Evolutionary conservation across 1,140 invertebrate species (phyloP), one percentile per base, ranked within the genome.

Genomic region (Drosophila malerkotliana): DNA sequence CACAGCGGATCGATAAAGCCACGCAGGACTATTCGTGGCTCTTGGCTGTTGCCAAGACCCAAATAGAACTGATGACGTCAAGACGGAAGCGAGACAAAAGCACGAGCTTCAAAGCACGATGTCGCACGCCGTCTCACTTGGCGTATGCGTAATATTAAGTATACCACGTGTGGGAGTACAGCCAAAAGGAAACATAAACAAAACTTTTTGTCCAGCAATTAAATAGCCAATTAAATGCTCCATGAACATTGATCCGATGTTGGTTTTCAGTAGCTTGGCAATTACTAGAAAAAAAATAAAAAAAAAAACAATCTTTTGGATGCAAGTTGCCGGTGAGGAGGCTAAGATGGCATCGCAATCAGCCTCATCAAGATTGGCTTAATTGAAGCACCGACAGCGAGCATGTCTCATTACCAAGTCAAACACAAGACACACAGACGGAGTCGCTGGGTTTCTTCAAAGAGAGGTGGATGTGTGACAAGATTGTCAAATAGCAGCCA

Each of bases 11-110:
- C 83, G 83, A 87, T 87, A 79, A 59, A 78, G 66, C 68, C 56
- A 79, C 59, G 76, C 60, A 74, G 63, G 69, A 72, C 55, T 71
- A 52, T 60, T 76, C 37, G 41, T 39, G 72, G 54, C 62, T 37
- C 48, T 32, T 34, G 63, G 57, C 77, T 75, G 81, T 85, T 87
- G 74, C 82, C 82, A 85, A 71, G 82, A 64, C 75, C 52, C 71
- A 88, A 82, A 76, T 78, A 82, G 67, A 82, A 79, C 74, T 49
- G 62, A 74, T 87, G 82, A 87, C 82, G 82, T 87, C 82, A 87
- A 87, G 76, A 77, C 63, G 75, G 51, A 82, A 88, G 78, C 61
- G 82, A 88, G 83, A 88, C 26, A 34, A 71, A 55, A 34, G 51
- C 32, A 74, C 48, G 39, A 28, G 41, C 68, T 18, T 55, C 24